Base-by-base conservation (phyloP, 2,797 vertebrate genomes). In the Lagodon rhomboides region DNA sequence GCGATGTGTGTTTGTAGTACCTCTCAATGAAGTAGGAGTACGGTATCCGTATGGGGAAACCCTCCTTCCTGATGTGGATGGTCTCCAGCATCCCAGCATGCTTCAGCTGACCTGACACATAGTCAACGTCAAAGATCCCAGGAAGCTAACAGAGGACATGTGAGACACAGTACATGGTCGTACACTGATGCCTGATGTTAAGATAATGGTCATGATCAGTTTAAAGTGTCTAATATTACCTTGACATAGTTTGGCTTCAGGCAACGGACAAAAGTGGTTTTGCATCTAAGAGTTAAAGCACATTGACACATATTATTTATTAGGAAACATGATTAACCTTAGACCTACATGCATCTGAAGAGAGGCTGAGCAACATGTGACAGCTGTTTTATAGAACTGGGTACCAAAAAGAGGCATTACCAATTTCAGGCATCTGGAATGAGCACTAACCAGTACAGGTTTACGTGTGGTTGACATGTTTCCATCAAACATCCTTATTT, bases 241-340 rank as follows among this genome's bases (percentile, higher is more conserved):
- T 97, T 97, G 69, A 96, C 87, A 12, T 94, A 94, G 81, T 97
- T 98, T 79, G 97, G 97, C 68, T 93, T 95, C 91, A 99, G 94
- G 86, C 98, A 99, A n/a, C 95, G 95, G 82, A 99, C 91, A 74
- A 97, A 96, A 54, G 93, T 96, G 46, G 95, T 85, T 62, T 94
- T 97, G 87, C 96, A 97, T 87, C 98, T 99, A 82, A 5, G 20
- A 53, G 54, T 55, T 15, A 18, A 44, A 68, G 1, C 60, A 80
- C 8, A 76, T 30, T 50, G 18, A 43, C 9, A 61, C 27, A 56
- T 0, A 27, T 84, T 56, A 85, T 11, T 67, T 0, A 27, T 59
- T 18, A 62, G 38, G 17, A 10, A 25, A n/a, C 1, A 38, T 44
- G 4, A 47, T 55, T 4, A 50, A 20, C 11, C 2, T 63, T 30